Conservation (phyloP, 2,113 vertebrate genomes). For the Megaceryle maxima region DNA sequence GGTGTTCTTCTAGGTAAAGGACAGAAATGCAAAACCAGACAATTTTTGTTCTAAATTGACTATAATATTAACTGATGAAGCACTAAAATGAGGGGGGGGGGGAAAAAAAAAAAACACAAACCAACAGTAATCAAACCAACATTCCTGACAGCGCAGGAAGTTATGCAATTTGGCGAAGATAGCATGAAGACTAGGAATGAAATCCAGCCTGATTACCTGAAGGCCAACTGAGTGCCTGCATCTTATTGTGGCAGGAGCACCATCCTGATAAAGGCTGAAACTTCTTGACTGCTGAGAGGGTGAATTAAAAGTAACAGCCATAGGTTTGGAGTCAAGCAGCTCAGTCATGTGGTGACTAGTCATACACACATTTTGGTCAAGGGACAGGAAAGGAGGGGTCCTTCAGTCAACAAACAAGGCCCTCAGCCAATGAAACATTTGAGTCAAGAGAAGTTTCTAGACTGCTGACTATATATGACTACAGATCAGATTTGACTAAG, state of each 20-base stretch:
- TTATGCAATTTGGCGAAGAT: not conserved
- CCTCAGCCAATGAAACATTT: not conserved
- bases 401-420: not conserved
- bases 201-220: not conserved
- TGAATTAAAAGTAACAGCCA: not conserved
- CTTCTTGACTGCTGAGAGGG: not conserved
- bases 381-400: not conserved
- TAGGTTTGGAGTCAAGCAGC: not conserved
- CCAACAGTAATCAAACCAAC: too few relatives aligned
- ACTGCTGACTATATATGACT: not conserved
- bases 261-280: not conserved
- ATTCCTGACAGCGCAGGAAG: not conserved
- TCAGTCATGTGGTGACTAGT: not conserved
- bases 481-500: not conserved
- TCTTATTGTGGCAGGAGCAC: not conserved
- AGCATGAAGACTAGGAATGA: not conserved
- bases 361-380: not conserved
- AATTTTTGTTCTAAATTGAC: not conserved
- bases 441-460: not conserved
- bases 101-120: not conserved
- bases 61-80: not conserved
- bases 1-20: not conserved
- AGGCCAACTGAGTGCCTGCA: not conserved
- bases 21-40: not conserved
- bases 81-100: accelerated